Evolutionary conservation across 2,888 invertebrate species (phyloP), one percentile per base, ranked within the genome.

Genomic region (Eulithis testata): DNA sequence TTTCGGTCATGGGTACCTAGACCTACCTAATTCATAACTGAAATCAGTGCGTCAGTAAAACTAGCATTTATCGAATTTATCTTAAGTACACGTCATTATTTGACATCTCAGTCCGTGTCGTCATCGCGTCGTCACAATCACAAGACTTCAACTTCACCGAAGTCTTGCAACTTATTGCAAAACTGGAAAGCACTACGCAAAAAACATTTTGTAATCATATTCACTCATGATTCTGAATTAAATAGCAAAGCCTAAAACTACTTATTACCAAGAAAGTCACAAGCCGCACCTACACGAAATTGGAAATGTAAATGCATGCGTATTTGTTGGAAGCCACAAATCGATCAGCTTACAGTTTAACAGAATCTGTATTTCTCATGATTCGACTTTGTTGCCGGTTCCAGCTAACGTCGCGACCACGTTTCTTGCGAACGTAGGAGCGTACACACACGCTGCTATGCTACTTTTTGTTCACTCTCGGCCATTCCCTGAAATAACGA

Each of bases 281-380:
- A 55, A n/a, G 31, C 47, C 8, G 49, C 31, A 45, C 53, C 50
- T 51, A 31, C 58, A 63, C 54, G 50, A 52, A 62, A 62, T 51
- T 47, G 62, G 47, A 60, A 64, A 63, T 57, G 54, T 67, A 57
- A 53, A 65, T 65, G 65, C 66, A 64, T 60, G 60, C 62, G 63
- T 57, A 63, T 65, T 68, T 65, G 72, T 71, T 71, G 72, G 69
- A 65, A 69, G 65, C 56, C 70, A 75, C 73, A 70, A 76, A 78
- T 81, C 80, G 79, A 78, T 82, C 80, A 71, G 69, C 77, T 82
- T 80, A 78, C 83, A 70, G 77, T 79, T 84, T 79, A 80, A 78
- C 76, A 80, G 83, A 85, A 86, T 78, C 78, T 75, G 70, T 75
- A 76, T 70, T 79, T 78, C 79, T 74, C 76, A 79, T 74, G 73